Base-by-base conservation (phyloP, 2,797 vertebrate species). In the Rhinella marina region DNA sequence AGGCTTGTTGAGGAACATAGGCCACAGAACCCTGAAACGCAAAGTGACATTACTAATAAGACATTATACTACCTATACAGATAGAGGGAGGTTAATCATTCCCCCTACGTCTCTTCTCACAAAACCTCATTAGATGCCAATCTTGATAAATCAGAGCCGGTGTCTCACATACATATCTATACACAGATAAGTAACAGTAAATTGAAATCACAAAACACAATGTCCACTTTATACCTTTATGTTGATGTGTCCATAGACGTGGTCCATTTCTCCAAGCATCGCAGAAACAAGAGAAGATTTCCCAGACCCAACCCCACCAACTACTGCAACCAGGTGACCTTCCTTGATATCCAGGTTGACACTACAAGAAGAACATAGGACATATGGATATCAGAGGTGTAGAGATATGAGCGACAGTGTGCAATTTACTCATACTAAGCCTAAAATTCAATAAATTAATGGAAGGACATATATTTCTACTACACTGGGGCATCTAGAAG, bases 1-100 rank as follows among this genome's bases (percentile, higher is more conserved):
- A 99, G 17, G 98, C 96, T 91, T 99, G 98, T 92, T 99, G 98
- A 0, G 98, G 98, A 9, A 99, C 97, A 0, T 97, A 98, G 17
- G 98, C 98, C 50, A 96, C 84, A 0, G 97, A 97, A 66, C 98
- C 98, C 98, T 99, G 90, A n/a, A 88, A 25, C 23, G n/a, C 19
- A 87, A 9, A 11, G 52, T 54, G 19, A 48, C 11, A 7, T 54
- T 70, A 10, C 62, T 32, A n/a, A 23, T 19, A 75, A 52, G 11
- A n/a, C 4, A 11, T 50, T 41, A 41, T 41, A 41, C 41, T 41
- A 41, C 6, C 41, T 41, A 41, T 41, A 41, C 41, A 41, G 41
- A 41, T 41, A 41, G 41, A 41, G 41, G 41, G 41, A 41, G 7
- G 7, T 41, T 5, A 41, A 41, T 41, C 4, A 41, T 41, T 41